Evolutionary conservation across 2,888 invertebrate genomes (phyloP), one percentile per base, ranked within the genome.

Genomic region (Chesias legatella): DNA sequence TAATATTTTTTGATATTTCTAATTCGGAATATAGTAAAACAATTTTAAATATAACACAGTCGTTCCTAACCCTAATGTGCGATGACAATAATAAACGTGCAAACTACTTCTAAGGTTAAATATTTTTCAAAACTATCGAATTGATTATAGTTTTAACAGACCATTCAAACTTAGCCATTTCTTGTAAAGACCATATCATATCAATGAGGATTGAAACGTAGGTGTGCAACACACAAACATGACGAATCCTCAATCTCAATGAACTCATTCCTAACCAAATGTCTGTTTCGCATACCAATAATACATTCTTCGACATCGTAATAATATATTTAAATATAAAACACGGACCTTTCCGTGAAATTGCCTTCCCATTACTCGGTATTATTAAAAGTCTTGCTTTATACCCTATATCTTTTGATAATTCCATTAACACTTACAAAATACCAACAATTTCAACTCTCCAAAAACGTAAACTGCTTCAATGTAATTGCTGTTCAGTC

Each of bases 301-400:
- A 36, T 40, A 37, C 40, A 29, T 7, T 33, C 28, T 28, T 8
- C 10, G 21, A 28, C 8, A 31, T 20, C 6, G 6, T 31, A n/a
- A 22, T 2, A 1, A 22, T 17, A 30, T 24, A 26, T 7, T 32
- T 26, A 27, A 20, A 40, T 8, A 28, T 17, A 17, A 17, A 17
- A 17, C 36, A 36, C 40, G 45, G 45, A 6, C 29, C n/a, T 1
- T 11, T 17, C 45, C 45, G 40, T 36, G 45, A 25, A 40, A 45
- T 45, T 45, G 45, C 45, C 36, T 33, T 29, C 40, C 33, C 29
- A 45, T 45, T 37, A 45, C 45, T 45, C 45, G 35, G 22, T 24
- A 9, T 27, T 9, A 38, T 27, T 25, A 27, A 30, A 11, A 34
- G 3, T 11, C 38, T 34, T 43, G 34, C 38, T 38, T 30, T 26